These are phyloP conservation scores for Lepus europaeus DNA, from an alignment of 2,113 vertebrate species.

Conservation along the genomic window DNA sequence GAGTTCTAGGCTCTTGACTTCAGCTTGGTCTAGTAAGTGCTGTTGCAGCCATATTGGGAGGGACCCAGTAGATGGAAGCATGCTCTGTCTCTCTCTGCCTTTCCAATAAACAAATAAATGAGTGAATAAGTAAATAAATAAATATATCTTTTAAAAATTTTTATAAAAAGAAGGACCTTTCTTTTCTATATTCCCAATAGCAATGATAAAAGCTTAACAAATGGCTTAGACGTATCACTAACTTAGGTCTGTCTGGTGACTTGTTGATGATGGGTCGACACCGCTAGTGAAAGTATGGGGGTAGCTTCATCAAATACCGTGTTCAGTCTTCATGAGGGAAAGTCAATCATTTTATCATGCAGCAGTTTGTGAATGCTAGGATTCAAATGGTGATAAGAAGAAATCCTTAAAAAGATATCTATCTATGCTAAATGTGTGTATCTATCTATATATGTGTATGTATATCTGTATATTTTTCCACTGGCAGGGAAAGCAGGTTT, in stretches of 20 bases:
- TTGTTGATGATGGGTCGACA: conserved; percentile 1
- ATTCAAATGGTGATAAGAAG: conserved; percentile 44
- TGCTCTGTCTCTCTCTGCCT: too few relatives aligned
- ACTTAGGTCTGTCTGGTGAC: neutral
- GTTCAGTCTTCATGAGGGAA: conserved; percentile 21
- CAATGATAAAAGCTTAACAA: neutral
- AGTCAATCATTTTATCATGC: conserved; percentile 15
- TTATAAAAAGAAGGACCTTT: neutral
- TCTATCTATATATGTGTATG: neutral
- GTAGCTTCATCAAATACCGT: neutral
- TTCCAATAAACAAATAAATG: too few relatives aligned
- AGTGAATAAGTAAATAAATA: too few relatives aligned
- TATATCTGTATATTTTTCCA: conserved; percentile 37
- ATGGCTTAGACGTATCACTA: neutral
- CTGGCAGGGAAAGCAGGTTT: conserved; percentile 1
- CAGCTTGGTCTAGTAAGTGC: too few relatives aligned
- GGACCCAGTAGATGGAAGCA: too few relatives aligned
- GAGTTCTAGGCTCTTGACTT: too few relatives aligned
- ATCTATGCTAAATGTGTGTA: neutral
- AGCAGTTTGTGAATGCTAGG: neutral
- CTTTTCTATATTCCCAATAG: neutral
- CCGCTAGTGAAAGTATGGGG: neutral
- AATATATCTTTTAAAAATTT: too few relatives aligned
- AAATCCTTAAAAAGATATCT: neutral
- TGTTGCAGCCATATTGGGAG: too few relatives aligned